Conservation (phyloP, 2,113 vertebrate species). For the Jaculus jaculus region DNA sequence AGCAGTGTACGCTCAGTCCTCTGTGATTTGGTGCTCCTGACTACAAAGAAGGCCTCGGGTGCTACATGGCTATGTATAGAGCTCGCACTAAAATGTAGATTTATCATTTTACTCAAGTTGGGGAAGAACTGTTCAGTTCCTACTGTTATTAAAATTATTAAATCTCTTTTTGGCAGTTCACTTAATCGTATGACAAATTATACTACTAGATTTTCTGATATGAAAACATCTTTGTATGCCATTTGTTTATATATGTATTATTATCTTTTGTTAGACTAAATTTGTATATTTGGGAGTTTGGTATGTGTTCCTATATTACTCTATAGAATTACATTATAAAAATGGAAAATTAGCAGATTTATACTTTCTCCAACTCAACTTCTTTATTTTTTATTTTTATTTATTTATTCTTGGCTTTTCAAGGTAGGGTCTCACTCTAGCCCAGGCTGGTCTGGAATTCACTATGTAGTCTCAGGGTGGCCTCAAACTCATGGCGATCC, state of each 20-base stretch:
- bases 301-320: neutral
- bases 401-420: too few relatives aligned
- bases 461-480: too few relatives aligned
- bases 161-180: neutral
- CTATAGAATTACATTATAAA: neutral
- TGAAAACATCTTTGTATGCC: neutral
- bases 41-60: neutral
- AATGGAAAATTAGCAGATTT: neutral
- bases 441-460: too few relatives aligned
- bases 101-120: constrained; percentile 42
- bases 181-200: constrained; percentile 31
- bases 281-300: neutral
- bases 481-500: too few relatives aligned
- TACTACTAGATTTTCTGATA: neutral
- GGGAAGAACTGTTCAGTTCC: neutral
- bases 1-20: rapidly evolving
- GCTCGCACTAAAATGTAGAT: neutral
- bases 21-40: neutral
- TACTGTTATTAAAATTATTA: constrained; percentile 14
- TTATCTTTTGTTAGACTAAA: constrained; percentile 9
- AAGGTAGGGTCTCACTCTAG: too few relatives aligned
- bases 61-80: neutral
- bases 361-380: neutral
- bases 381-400: neutral
- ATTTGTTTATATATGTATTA: neutral